phyloP scores from a whole-genome alignment of 2,888 invertebrate species.

The Anoplius nigerrimus region DNA sequence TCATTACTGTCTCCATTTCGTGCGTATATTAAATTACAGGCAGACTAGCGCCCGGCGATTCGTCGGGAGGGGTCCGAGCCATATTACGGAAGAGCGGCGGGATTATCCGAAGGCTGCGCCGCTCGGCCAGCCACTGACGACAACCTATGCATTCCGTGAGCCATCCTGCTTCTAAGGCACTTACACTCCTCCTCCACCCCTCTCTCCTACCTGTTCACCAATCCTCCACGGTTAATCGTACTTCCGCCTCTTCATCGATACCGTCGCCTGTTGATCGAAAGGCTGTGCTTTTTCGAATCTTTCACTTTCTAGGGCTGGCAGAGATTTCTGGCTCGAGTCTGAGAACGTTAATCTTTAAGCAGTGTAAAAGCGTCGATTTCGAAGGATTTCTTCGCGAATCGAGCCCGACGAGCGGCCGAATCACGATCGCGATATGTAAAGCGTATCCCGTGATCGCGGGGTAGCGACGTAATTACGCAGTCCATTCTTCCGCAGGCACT shows the following conservation, averaged over 20 bases:
- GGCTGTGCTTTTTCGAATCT: too few relatives aligned
- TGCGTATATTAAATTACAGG: constrained; percentile 73
- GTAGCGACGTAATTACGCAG: constrained; percentile 44
- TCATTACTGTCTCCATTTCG: constrained; percentile 73
- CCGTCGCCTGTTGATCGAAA: too few relatives aligned
- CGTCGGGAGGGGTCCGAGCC: constrained; percentile 38
- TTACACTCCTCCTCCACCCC: too few relatives aligned
- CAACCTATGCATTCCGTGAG: constrained; percentile 33
- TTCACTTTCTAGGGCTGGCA: too few relatives aligned
- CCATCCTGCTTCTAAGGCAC: constrained; percentile 24
- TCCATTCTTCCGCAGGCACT: constrained; percentile 40
- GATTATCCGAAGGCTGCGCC: constrained; percentile 64
- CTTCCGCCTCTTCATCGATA: too few relatives aligned
- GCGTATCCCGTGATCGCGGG: too few relatives aligned
- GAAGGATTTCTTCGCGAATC: background rate
- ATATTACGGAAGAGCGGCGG: constrained; percentile 58
- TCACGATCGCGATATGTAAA: constrained; percentile 35
- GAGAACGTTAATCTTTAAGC: too few relatives aligned
- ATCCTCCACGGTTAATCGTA: too few relatives aligned
- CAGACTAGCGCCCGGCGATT: constrained; percentile 47
- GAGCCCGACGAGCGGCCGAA: constrained; percentile 2
- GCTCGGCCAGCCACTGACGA: constrained; percentile 32
- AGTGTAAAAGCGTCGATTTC: too few relatives aligned
- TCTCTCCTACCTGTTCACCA: too few relatives aligned
- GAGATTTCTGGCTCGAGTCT: too few relatives aligned